Evolutionary conservation across 2,113 vertebrate genomes (phyloP).

Genomic region (Pagrus major): DNA sequence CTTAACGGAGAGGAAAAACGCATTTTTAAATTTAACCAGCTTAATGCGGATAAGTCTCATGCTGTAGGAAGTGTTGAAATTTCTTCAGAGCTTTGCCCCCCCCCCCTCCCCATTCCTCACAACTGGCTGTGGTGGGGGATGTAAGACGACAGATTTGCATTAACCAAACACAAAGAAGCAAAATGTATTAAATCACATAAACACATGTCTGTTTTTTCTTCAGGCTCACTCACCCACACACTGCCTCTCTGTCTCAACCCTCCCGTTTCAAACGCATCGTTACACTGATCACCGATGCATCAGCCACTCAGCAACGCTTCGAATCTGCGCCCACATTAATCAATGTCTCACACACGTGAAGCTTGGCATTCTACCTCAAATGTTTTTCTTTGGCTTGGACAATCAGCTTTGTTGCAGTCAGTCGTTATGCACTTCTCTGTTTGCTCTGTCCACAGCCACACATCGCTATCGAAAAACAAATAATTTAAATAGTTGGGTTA

Average conservation of each 20-base stretch:
- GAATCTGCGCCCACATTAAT: slow-evolving; percentile 51
- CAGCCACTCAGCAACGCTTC: slow-evolving; percentile 40
- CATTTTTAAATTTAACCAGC: not conserved
- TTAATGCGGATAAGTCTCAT: not conserved
- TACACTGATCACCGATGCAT: slow-evolving; percentile 43
- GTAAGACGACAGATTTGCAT: not conserved
- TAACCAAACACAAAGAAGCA: slow-evolving; percentile 3
- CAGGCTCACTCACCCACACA: slow-evolving; percentile 13
- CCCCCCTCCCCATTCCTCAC: not conserved
- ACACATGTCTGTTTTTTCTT: not conserved
- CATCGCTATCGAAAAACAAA: not conserved
- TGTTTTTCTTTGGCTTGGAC: slow-evolving; percentile 26
- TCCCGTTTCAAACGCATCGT: slow-evolving; percentile 38
- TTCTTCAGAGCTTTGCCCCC: not conserved
- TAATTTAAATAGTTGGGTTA: slow-evolving; percentile 20
- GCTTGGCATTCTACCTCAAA: slow-evolving; percentile 38
- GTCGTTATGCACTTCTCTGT: slow-evolving; percentile 21
- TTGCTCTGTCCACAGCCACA: slow-evolving; percentile 13
- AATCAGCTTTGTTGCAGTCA: slow-evolving; percentile 9
- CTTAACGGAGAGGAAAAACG: not conserved
- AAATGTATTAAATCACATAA: slow-evolving; percentile 12
- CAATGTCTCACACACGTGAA: slow-evolving; percentile 42
- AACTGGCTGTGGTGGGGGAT: not conserved
- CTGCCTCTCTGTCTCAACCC: slow-evolving; percentile 1
- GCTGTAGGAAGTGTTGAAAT: not conserved